phyloP scores from a whole-genome alignment of 2,888 invertebrate genomes.

The Hyposoter dolosus region DNA sequence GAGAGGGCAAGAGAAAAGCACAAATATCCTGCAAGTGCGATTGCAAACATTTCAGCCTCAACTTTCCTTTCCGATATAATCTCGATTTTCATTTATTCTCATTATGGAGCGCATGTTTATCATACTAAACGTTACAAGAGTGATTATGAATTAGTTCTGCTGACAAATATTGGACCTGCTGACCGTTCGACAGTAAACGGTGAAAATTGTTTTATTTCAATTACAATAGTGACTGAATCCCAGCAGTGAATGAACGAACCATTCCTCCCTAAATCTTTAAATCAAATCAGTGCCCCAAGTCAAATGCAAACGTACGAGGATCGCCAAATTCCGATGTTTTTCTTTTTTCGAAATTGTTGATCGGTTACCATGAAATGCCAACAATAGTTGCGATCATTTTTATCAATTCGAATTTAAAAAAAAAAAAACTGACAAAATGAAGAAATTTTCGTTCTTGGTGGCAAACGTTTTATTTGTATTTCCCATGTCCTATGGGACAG shows the following conservation, averaged over 20 bases:
- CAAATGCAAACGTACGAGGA: not conserved
- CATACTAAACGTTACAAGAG: slow-evolving; percentile 45
- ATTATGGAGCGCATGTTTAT: not conserved
- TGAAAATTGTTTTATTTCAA: not conserved
- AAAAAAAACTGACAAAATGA: not conserved
- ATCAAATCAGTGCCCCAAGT: too few relatives aligned
- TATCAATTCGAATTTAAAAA: not conserved
- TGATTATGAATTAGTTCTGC: slow-evolving; percentile 25
- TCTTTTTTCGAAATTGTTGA: not conserved
- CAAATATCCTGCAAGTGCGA: not conserved
- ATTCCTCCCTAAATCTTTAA: not conserved
- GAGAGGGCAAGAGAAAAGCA: slow-evolving; percentile 17
- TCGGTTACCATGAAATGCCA: not conserved
- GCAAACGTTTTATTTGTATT: not conserved
- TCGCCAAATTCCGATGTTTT: not conserved
- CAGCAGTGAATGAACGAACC: not conserved
- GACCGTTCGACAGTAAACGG: not conserved
- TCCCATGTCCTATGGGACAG: too few relatives aligned
- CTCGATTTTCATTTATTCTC: not conserved
- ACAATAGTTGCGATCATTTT: not conserved
- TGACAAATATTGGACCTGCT: slow-evolving; percentile 32
- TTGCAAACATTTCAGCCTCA: slow-evolving; percentile 9
- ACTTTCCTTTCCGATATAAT: slow-evolving; percentile 23
- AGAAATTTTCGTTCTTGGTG: not conserved
- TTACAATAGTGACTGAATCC: not conserved